A percentile compares a stretch with the other conserved stretches of the same genome.
phyloP scores from a whole-genome alignment of 2,797 vertebrate genomes.

The Platyrinchus mystaceus region DNA sequence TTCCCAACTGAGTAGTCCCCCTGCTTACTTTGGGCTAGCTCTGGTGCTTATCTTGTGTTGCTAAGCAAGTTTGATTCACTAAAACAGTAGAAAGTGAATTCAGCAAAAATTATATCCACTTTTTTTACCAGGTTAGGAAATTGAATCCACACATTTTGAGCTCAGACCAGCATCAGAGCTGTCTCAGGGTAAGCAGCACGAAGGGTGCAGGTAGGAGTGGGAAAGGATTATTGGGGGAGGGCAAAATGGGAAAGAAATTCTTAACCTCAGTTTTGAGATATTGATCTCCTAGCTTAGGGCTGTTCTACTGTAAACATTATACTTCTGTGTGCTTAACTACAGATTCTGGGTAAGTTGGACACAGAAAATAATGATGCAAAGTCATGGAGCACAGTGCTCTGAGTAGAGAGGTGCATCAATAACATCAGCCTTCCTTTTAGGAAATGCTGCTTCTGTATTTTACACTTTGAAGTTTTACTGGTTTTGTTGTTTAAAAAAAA shows the following conservation, averaged over 20 bases:
- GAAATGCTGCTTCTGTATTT: background rate
- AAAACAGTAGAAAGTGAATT: background rate
- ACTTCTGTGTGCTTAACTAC: background rate
- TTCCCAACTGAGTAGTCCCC: background rate
- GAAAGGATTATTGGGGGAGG: background rate
- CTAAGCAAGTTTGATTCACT: constrained; percentile 14
- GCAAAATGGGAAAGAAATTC: background rate
- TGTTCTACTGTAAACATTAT: background rate
- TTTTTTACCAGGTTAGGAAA: constrained; percentile 55
- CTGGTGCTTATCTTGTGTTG: constrained; percentile 48
- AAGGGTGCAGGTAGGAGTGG: background rate
- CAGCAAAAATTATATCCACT: constrained; percentile 23
- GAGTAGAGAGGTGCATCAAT: background rate
- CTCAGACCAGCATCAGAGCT: constrained; percentile 55
- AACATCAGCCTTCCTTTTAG: background rate
- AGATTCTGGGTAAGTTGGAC: background rate
- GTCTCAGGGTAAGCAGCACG: constrained; percentile 33
- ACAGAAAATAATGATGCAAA: background rate
- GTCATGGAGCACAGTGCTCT: background rate
- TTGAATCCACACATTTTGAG: constrained; percentile 23
- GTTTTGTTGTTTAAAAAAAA: background rate
- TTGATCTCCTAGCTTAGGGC: background rate
- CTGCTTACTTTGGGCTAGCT: constrained; percentile 59
- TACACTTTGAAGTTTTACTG: background rate
- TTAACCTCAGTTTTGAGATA: background rate